A percentile compares a stretch with the other conserved stretches of the same genome.
These are phyloP conservation scores for Branchipolynoe longqiensis DNA, from an alignment of 2,888 invertebrate genomes.

Conservation along the genomic window DNA sequence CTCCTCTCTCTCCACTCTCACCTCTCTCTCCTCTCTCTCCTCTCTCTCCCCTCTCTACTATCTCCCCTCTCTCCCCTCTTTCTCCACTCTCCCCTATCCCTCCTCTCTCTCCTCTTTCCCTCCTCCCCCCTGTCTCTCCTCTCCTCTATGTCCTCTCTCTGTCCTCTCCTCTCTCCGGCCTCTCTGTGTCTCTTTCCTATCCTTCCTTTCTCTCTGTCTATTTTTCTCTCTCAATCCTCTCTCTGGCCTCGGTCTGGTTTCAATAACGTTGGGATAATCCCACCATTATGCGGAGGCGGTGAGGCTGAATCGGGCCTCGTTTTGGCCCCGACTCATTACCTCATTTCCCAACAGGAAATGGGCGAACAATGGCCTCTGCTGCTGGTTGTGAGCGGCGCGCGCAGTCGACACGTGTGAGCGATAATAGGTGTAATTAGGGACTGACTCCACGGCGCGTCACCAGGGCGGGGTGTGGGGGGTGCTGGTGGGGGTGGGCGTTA, in stretches of 20 bases:
- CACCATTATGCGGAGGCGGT: slow-evolving; percentile 23
- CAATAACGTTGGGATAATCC: slow-evolving; percentile 54
- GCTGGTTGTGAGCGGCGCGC: slow-evolving; percentile 27
- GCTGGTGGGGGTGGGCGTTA: too few relatives aligned
- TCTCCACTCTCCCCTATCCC: too few relatives aligned
- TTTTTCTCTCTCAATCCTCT: neutral
- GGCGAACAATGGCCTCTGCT: slow-evolving; percentile 38
- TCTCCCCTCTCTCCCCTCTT: neutral
- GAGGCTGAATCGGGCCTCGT: slow-evolving; percentile 27
- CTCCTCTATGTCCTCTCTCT: too few relatives aligned
- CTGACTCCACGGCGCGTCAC: slow-evolving; percentile 28
- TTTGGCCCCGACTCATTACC: slow-evolving; percentile 49
- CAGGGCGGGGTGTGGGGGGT: too few relatives aligned
- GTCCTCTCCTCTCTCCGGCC: too few relatives aligned
- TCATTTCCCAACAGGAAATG: slow-evolving; percentile 54
- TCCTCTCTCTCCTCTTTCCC: too few relatives aligned
- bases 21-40: neutral
- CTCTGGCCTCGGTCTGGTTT: slow-evolving; percentile 5
- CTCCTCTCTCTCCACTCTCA: too few relatives aligned
- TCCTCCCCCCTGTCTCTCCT: too few relatives aligned
- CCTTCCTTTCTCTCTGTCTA: neutral
- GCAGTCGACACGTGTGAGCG: slow-evolving; percentile 43
- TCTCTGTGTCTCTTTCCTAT: too few relatives aligned
- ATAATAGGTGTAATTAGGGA: slow-evolving; percentile 53
- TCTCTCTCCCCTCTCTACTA: neutral